Percentiles rank a stretch among this genome's conserved stretches.
Conservation (phyloP, 2,797 vertebrate genomes). For the Gadopsis bispinosus region DNA sequence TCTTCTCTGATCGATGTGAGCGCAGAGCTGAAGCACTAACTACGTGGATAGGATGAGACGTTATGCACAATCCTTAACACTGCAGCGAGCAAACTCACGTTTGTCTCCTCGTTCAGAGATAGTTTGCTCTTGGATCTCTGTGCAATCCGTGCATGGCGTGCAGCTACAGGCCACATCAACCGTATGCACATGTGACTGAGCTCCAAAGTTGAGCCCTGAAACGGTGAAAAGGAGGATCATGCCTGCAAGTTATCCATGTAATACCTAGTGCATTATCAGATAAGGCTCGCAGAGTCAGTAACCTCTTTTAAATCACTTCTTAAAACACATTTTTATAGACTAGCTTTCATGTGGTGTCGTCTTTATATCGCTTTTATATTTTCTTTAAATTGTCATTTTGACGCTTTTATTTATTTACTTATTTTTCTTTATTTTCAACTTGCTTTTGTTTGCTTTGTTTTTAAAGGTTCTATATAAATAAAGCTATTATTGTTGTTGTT, state of each 20-base stretch:
- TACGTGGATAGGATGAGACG: constrained; percentile 17
- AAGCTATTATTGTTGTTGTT: too few relatives aligned
- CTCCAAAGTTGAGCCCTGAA: not conserved
- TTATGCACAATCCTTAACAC: constrained; percentile 1
- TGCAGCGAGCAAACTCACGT: not conserved
- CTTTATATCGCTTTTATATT: too few relatives aligned
- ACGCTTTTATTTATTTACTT: too few relatives aligned
- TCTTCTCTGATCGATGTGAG: not conserved
- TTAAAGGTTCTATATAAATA: too few relatives aligned
- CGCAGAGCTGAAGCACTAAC: not conserved
- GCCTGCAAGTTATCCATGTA: constrained; percentile 1
- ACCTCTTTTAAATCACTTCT: too few relatives aligned
- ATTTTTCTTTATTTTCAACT: too few relatives aligned
- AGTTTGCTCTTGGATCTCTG: not conserved
- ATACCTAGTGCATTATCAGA: not conserved
- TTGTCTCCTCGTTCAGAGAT: constrained; percentile 4
- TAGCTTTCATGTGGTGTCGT: too few relatives aligned
- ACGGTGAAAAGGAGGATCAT: not conserved
- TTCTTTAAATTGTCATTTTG: too few relatives aligned
- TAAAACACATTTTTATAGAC: too few relatives aligned
- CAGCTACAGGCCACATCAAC: not conserved
- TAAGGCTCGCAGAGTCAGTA: too few relatives aligned
- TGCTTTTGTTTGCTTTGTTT: too few relatives aligned
- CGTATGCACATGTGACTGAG: not conserved
- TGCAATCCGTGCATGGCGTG: not conserved